Evolutionary conservation across 2,113 vertebrate genomes (phyloP).

Genomic region (Atractosteus spatula): DNA sequence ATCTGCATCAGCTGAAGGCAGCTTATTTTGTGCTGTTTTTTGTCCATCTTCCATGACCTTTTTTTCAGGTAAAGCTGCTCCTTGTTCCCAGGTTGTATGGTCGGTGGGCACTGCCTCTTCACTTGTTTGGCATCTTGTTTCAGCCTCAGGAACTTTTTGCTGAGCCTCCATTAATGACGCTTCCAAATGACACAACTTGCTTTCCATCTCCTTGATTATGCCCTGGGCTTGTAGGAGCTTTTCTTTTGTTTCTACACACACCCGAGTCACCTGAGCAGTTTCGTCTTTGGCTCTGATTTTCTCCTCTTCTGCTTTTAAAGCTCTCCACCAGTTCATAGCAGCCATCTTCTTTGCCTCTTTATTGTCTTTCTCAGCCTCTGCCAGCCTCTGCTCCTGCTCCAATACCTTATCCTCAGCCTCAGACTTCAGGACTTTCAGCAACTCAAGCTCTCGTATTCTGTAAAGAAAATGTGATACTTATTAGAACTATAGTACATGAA

Average conservation of each 20-base stretch:
- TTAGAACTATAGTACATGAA: no score
- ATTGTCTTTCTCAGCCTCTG: conserved; percentile 28
- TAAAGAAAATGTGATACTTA: conserved; percentile 29
- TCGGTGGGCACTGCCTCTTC: neutral
- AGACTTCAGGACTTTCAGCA: conserved; percentile 25
- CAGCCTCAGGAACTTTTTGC: conserved; percentile 15
- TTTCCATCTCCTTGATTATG: conserved; percentile 48
- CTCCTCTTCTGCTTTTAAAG: conserved; percentile 38
- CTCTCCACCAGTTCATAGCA: conserved; percentile 56
- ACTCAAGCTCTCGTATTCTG: conserved; percentile 64
- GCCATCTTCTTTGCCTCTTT: conserved; percentile 50
- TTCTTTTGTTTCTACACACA: conserved; percentile 31
- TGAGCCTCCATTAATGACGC: conserved; percentile 40
- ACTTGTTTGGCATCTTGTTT: neutral
- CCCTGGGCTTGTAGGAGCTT: conserved; percentile 43
- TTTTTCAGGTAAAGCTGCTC: conserved; percentile 25
- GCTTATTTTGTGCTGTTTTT: conserved; percentile 44
- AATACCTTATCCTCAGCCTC: conserved; percentile 42
- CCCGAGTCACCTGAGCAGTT: conserved; percentile 14
- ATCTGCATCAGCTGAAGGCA: conserved; percentile 25
- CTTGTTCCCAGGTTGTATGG: neutral
- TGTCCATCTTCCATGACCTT: conserved; percentile 28
- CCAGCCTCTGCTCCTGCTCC: conserved; percentile 37
- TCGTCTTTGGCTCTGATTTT: conserved; percentile 26
- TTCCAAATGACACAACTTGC: conserved; percentile 48